Percentiles rank a stretch among this genome's conserved stretches.
phyloP scores from a whole-genome alignment of 2,888 invertebrate species.

The Hemistola chrysoprasaria region DNA sequence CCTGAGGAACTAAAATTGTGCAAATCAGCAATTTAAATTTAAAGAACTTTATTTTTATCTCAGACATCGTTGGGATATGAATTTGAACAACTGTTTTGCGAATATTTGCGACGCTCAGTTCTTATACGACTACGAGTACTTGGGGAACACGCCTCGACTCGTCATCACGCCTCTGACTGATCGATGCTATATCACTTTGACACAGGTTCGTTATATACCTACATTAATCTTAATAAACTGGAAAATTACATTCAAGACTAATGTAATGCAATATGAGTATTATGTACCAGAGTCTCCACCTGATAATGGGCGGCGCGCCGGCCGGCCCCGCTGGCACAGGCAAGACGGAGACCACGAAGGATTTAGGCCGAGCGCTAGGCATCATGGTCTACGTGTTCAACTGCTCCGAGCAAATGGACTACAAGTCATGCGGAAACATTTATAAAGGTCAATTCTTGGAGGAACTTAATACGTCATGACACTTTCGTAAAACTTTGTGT shows the following conservation, averaged over 20 bases:
- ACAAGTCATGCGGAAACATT: slow-evolving; percentile 96
- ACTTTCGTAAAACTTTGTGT: too few relatives aligned
- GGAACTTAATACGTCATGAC: too few relatives aligned
- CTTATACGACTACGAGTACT: slow-evolving; percentile 95
- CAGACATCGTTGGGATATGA: slow-evolving; percentile 91
- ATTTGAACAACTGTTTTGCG: slow-evolving; percentile 91
- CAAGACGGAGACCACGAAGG: slow-evolving; percentile 98
- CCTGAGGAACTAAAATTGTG: too few relatives aligned
- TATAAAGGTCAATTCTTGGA: slow-evolving; percentile 87
- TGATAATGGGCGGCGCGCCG: slow-evolving; percentile 98
- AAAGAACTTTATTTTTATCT: slow-evolving; percentile 16
- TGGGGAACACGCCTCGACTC: slow-evolving; percentile 95
- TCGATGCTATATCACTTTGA: slow-evolving; percentile 97
- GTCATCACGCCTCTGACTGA: slow-evolving; percentile 98
- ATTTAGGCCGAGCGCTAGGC: slow-evolving; percentile 95
- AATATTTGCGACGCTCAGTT: slow-evolving; percentile 98
- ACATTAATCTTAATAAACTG: too few relatives aligned
- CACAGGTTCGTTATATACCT: slow-evolving; percentile 81
- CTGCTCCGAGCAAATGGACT: slow-evolving; percentile 98
- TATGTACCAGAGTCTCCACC: slow-evolving; percentile 87
- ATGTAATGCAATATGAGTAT: not conserved
- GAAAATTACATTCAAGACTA: too few relatives aligned
- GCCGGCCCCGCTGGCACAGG: slow-evolving; percentile 98
- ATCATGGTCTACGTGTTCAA: slow-evolving; percentile 99
- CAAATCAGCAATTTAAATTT: not conserved